phyloP scores from a whole-genome alignment of 2,888 invertebrate genomes.

The Dynastes tityus region DNA sequence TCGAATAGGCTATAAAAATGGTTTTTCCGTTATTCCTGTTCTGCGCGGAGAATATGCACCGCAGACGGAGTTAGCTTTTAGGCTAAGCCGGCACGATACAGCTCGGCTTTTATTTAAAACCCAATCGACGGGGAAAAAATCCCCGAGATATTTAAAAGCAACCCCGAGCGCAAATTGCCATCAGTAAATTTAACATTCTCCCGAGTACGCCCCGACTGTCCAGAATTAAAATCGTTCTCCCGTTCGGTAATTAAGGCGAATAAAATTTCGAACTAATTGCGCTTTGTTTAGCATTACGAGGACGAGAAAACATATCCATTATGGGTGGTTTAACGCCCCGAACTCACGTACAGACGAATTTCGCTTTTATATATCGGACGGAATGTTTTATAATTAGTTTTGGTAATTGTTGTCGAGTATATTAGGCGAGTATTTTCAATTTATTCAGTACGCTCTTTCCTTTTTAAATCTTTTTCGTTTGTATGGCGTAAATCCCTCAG shows the following conservation, averaged over 20 bases:
- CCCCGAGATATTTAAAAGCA: slow-evolving; percentile 28
- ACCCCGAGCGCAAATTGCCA: slow-evolving; percentile 30
- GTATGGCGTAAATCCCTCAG: background rate
- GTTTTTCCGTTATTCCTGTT: background rate
- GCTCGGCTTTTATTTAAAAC: slow-evolving; percentile 26
- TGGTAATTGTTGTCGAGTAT: slow-evolving; percentile 5
- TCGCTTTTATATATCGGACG: background rate
- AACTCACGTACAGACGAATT: slow-evolving; percentile 6
- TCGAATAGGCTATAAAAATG: background rate
- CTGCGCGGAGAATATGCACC: background rate
- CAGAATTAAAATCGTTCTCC: slow-evolving; percentile 32
- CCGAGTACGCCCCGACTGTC: background rate
- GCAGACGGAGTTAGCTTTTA: background rate
- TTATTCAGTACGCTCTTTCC: background rate
- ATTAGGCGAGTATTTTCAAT: background rate
- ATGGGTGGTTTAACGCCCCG: slow-evolving; percentile 27
- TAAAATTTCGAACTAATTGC: slow-evolving; percentile 40
- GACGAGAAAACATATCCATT: slow-evolving; percentile 36
- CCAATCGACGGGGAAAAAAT: slow-evolving; percentile 32
- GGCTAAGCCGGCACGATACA: background rate
- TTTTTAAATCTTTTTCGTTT: background rate
- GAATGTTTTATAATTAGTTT: slow-evolving; percentile 31
- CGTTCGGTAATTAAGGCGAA: slow-evolving; percentile 36
- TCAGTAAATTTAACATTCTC: slow-evolving; percentile 36
- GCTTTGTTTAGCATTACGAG: slow-evolving; percentile 28